Percentiles rank a stretch among this genome's conserved stretches.
Evolutionary conservation across 2,888 invertebrate genomes (phyloP).

Genomic region (Lasioglossum leucozonium): DNA sequence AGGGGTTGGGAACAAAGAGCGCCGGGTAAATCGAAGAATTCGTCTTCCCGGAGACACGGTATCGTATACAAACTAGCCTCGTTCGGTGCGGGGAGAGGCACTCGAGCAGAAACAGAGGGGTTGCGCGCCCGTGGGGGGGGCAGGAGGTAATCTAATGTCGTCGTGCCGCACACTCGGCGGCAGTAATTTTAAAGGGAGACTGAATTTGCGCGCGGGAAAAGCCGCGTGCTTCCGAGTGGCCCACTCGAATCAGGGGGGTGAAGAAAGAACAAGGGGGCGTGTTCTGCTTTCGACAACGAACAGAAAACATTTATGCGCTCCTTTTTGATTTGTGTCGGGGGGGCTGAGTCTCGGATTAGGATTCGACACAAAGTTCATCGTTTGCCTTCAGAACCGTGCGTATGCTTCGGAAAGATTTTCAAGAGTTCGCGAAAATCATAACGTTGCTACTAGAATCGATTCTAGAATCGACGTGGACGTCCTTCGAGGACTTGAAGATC

Average conservation of each 20-base stretch:
- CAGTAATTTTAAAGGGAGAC: slow-evolving; percentile 49
- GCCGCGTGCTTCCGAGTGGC: slow-evolving; percentile 59
- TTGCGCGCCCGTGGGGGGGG: slow-evolving; percentile 16
- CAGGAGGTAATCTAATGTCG: slow-evolving; percentile 69
- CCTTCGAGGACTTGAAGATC: no score
- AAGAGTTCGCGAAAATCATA: no score
- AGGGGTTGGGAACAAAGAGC: neutral
- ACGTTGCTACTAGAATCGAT: no score
- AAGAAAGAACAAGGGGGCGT: slow-evolving; percentile 49
- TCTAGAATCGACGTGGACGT: no score
- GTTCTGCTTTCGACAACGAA: slow-evolving; percentile 25
- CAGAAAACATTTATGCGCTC: neutral
- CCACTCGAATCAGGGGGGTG: slow-evolving; percentile 58
- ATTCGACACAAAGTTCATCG: neutral
- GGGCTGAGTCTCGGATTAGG: neutral
- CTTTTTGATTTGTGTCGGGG: neutral
- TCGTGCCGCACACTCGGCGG: slow-evolving; percentile 63
- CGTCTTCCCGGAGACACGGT: slow-evolving; percentile 12
- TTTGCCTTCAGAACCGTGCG: no score
- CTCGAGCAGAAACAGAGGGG: slow-evolving; percentile 39
- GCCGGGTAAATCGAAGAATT: slow-evolving; percentile 26
- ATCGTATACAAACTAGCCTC: slow-evolving; percentile 39
- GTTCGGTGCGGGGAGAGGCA: slow-evolving; percentile 14
- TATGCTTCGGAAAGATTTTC: no score
- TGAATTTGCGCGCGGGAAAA: slow-evolving; percentile 68